A percentile compares a stretch with the other conserved stretches of the same genome.
These are phyloP conservation scores for Illadopsis cleaveri DNA, from an alignment of 2,113 vertebrate species.

Conservation along the genomic window DNA sequence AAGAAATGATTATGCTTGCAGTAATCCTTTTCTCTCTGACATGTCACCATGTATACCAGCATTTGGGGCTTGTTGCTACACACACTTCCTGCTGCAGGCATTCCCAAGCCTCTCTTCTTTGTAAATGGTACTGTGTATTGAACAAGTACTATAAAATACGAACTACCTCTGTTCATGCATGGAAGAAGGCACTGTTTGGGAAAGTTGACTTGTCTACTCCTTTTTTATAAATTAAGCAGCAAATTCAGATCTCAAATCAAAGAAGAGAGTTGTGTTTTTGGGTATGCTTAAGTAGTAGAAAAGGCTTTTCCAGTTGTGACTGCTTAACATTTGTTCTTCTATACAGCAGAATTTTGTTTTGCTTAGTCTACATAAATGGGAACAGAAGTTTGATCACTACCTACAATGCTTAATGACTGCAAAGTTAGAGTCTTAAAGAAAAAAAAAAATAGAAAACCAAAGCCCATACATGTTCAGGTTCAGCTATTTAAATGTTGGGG, in stretches of 20 bases:
- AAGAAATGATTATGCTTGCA: not conserved
- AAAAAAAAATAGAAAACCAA: not conserved
- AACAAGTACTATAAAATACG: not conserved
- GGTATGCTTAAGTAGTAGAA: not conserved
- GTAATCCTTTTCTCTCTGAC: not conserved
- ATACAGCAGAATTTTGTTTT: not conserved
- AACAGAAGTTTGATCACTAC: not conserved
- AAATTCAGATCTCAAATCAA: not conserved
- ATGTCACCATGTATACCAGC: not conserved
- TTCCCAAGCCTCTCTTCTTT: fast-evolving
- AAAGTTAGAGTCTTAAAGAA: not conserved
- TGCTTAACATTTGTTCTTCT: not conserved
- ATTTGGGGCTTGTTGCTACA: not conserved
- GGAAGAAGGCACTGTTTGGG: not conserved
- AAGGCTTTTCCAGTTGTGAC: not conserved
- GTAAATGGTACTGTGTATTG: not conserved
- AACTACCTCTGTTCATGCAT: not conserved
- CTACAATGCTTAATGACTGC: not conserved
- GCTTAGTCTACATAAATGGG: not conserved
- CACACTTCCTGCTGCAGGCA: not conserved
- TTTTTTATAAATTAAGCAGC: not conserved
- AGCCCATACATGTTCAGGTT: not conserved
- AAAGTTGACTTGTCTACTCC: not conserved
- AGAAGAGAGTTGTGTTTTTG: not conserved
- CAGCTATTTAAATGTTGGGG: not conserved